phyloP scores from a whole-genome alignment of 2,888 invertebrate genomes.

The Ornithoptera priamus region DNA sequence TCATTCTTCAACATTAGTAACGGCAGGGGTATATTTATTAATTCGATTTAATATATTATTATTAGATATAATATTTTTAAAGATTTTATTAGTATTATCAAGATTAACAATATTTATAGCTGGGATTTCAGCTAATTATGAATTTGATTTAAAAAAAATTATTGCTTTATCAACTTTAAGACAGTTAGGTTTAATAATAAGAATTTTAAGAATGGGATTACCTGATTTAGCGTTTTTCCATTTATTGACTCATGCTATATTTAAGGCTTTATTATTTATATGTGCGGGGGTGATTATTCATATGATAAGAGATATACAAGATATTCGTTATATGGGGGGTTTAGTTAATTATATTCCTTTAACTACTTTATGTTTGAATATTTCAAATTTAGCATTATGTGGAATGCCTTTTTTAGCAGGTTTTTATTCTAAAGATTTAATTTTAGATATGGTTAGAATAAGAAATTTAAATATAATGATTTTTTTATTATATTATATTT shows the following conservation, averaged over 20 bases:
- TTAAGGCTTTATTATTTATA: slow-evolving; percentile 87
- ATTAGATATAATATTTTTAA: slow-evolving; percentile 54
- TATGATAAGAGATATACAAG: too few relatives aligned
- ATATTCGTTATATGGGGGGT: too few relatives aligned
- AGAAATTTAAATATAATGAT: slow-evolving; percentile 79
- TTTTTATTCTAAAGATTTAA: too few relatives aligned
- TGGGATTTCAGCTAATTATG: slow-evolving; percentile 81
- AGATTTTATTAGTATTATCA: slow-evolving; percentile 74
- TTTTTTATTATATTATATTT: too few relatives aligned
- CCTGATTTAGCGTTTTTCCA: slow-evolving; percentile 84
- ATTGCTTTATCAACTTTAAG: slow-evolving; percentile 88
- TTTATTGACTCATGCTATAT: slow-evolving; percentile 86
- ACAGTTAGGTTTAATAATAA: too few relatives aligned
- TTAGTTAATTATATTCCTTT: too few relatives aligned
- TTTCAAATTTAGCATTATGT: too few relatives aligned
- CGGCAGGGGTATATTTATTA: slow-evolving; percentile 86
- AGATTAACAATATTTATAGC: slow-evolving; percentile 82
- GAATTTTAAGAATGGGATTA: slow-evolving; percentile 76
- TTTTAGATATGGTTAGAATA: too few relatives aligned
- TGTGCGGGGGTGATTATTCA: slow-evolving; percentile 86
- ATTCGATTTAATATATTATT: slow-evolving; percentile 83
- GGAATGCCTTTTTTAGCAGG: too few relatives aligned
- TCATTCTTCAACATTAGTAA: slow-evolving; percentile 89
- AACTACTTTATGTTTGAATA: too few relatives aligned
- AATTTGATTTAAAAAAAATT: slow-evolving; percentile 87